These are phyloP conservation scores for Hirundo rustica DNA, from an alignment of 2,797 vertebrate genomes.

Conservation along the genomic window DNA sequence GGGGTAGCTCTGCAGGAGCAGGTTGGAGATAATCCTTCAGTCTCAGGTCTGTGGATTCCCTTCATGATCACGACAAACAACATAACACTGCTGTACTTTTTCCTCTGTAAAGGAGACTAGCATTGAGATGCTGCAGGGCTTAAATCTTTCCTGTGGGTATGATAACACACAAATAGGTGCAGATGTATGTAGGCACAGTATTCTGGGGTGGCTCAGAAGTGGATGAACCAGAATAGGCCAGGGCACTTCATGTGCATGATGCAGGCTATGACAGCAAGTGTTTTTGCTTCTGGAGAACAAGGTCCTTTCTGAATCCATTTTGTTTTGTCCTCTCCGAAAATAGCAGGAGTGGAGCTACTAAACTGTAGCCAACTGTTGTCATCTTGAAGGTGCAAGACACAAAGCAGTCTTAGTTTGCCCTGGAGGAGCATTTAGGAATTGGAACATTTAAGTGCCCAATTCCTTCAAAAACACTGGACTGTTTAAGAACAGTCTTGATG, in stretches of 20 bases:
- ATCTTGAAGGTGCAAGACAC: neutral
- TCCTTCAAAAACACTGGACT: neutral
- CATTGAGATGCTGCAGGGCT: neutral
- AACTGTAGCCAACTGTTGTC: neutral
- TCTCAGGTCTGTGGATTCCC: neutral
- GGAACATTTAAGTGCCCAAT: neutral
- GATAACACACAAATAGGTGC: neutral
- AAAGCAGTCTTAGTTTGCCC: neutral
- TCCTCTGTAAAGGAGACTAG: neutral
- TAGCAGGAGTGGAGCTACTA: neutral
- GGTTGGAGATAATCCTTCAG: neutral
- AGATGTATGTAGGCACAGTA: neutral
- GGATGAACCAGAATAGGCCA: neutral
- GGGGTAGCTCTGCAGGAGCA: neutral
- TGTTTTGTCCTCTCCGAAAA: neutral
- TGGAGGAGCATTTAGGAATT: neutral
- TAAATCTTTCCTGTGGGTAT: neutral
- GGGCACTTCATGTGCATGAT: fast-evolving
- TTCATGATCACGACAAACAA: neutral
- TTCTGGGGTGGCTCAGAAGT: neutral
- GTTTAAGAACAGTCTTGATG: neutral
- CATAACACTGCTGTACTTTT: neutral
- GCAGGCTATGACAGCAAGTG: neutral
- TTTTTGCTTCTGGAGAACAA: neutral
- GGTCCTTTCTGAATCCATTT: neutral